Conservation (phyloP, 2,797 vertebrate species). For the Gephyroberyx darwinii region DNA sequence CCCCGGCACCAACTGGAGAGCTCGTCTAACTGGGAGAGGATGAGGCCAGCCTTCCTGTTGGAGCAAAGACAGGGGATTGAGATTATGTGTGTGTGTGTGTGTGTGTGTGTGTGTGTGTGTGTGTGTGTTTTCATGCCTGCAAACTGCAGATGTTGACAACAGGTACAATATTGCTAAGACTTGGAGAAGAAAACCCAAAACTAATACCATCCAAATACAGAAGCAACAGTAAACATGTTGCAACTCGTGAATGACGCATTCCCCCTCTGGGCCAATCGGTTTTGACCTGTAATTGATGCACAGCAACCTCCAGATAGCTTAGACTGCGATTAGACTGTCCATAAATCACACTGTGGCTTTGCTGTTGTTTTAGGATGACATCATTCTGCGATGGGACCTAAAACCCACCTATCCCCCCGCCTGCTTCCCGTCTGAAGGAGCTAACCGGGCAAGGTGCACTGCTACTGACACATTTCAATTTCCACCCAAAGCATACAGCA, state of each 20-base stretch:
- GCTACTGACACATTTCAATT: constrained; percentile 60
- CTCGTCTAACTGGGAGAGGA: constrained; percentile 93
- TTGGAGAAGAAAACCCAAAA: too few species aligned
- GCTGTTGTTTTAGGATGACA: constrained; percentile 53
- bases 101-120: too few species aligned
- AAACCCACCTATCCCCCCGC: constrained; percentile 36
- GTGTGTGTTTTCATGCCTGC: too few species aligned
- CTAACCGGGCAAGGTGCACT: constrained; percentile 40
- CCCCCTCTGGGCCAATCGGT: too few species aligned
- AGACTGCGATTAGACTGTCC: constrained; percentile 39
- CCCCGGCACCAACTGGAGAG: constrained; percentile 93
- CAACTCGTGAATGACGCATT: too few species aligned
- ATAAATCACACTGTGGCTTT: constrained; percentile 55
- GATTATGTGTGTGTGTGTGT: not conserved
- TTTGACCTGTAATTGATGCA: constrained; percentile 13
- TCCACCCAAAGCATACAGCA: constrained; percentile 59
- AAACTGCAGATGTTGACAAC: not conserved
- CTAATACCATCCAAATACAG: too few species aligned
- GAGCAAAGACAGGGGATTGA: not conserved
- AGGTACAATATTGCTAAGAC: too few species aligned
- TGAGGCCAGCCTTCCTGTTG: constrained; percentile 94
- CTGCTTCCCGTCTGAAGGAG: constrained; percentile 46
- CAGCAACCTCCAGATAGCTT: constrained; percentile 20
- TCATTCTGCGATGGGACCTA: constrained; percentile 39
- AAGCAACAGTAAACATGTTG: too few species aligned